Percentiles rank a stretch among this genome's conserved stretches.
Conservation (phyloP, 2,113 vertebrate genomes). For the Bucco capensis region DNA sequence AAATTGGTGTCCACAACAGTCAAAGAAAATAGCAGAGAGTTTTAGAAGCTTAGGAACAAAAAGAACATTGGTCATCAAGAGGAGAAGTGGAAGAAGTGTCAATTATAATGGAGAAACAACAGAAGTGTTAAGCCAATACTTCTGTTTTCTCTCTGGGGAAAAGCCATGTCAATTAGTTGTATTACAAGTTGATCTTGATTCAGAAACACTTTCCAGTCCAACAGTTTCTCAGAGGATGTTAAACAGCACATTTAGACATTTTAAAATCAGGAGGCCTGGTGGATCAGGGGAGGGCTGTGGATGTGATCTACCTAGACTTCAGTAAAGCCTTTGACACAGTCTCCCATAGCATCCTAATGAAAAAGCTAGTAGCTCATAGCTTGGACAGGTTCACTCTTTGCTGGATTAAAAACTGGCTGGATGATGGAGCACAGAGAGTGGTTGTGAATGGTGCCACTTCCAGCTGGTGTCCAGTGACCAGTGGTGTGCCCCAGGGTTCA, state of each 20-base stretch:
- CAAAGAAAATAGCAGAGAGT: neutral
- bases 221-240: neutral
- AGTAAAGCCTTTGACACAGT: no score
- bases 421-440: no score
- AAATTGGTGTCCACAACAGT: neutral
- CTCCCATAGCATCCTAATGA: no score
- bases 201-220: neutral
- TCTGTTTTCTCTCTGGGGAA: neutral
- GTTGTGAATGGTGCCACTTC: no score
- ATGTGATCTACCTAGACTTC: no score
- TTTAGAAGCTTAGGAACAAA: neutral
- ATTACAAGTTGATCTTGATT: neutral
- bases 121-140: neutral
- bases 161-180: neutral
- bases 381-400: no score
- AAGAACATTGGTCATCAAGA: neutral
- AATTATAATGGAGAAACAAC: neutral
- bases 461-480: no score
- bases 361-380: no score
- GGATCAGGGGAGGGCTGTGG: no score
- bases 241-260: constrained; percentile 10
- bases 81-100: neutral
- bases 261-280: neutral
- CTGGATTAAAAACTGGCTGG: no score
- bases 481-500: no score